Conservation (phyloP, 2,113 vertebrate species). For the Pseudolaguvia tuberculata region DNA sequence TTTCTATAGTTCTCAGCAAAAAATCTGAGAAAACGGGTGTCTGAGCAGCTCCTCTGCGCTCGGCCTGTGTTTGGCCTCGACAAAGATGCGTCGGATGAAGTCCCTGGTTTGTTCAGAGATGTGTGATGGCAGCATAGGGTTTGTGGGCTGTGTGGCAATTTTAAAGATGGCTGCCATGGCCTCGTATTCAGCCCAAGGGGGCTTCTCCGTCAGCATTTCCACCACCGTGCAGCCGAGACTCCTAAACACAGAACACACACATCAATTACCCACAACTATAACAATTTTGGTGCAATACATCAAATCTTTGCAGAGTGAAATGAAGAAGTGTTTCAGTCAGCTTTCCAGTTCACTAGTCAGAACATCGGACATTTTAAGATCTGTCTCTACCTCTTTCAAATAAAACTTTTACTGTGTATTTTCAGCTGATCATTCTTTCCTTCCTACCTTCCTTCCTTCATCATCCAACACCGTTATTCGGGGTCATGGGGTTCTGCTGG, state of each 20-base stretch:
- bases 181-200: constrained; percentile 93
- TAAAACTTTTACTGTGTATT: no score
- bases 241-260: constrained; percentile 62
- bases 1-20: constrained; percentile 70
- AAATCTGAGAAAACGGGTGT: constrained; percentile 89
- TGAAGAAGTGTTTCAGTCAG: neutral
- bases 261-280: neutral
- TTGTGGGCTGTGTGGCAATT: constrained; percentile 93
- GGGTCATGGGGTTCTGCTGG: no score
- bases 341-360: no score
- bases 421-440: no score
- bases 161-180: constrained; percentile 98
- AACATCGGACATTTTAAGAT: no score
- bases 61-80: constrained; percentile 90
- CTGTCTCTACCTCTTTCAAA: no score
- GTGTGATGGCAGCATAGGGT: constrained; percentile 85
- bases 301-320: neutral
- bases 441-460: no score
- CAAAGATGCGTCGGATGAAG: constrained; percentile 88
- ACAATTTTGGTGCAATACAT: neutral
- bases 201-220: constrained; percentile 95
- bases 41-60: constrained; percentile 92
- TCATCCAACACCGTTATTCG: no score
- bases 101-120: constrained; percentile 85
- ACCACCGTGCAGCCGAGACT: constrained; percentile 93